Percentiles rank a stretch among this genome's conserved stretches.
These are phyloP conservation scores for Pantherophis guttatus DNA, from an alignment of 2,113 vertebrate species.

Conservation along the genomic window DNA sequence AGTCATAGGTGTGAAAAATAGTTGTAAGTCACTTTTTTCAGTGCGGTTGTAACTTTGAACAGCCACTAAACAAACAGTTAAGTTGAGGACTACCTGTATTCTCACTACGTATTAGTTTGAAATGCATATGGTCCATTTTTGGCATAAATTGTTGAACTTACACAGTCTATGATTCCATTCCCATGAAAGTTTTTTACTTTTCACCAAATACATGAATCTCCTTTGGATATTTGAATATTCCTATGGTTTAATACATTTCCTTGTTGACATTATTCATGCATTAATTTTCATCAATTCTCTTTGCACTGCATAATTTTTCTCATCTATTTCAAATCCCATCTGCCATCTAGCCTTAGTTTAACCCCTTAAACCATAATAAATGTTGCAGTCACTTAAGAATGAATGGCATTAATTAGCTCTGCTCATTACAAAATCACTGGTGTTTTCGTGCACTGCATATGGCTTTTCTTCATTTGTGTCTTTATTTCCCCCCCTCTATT, in stretches of 20 bases:
- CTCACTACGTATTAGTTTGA: not conserved
- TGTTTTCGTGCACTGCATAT: not conserved
- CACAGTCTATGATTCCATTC: not conserved
- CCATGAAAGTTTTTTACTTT: not conserved
- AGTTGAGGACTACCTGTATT: not conserved
- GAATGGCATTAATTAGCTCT: not conserved
- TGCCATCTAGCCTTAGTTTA: not conserved
- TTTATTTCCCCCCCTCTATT: not conserved
- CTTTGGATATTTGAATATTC: not conserved
- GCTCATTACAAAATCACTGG: not conserved
- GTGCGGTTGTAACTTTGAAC: not conserved
- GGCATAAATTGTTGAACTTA: not conserved
- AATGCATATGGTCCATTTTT: not conserved
- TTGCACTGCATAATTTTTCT: not conserved
- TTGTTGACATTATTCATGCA: not conserved
- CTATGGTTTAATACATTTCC: not conserved
- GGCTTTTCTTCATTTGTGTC: not conserved
- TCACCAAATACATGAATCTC: not conserved
- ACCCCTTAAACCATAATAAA: not conserved
- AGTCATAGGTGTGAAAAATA: too few species aligned
- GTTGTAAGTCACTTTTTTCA: not conserved
- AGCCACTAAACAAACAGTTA: not conserved
- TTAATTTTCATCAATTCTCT: not conserved
- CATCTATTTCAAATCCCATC: not conserved
- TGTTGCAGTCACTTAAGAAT: not conserved